Percentiles rank a stretch among this genome's conserved stretches.
Conservation (phyloP, 2,797 vertebrate genomes). For the Coregonus suidteri region DNA sequence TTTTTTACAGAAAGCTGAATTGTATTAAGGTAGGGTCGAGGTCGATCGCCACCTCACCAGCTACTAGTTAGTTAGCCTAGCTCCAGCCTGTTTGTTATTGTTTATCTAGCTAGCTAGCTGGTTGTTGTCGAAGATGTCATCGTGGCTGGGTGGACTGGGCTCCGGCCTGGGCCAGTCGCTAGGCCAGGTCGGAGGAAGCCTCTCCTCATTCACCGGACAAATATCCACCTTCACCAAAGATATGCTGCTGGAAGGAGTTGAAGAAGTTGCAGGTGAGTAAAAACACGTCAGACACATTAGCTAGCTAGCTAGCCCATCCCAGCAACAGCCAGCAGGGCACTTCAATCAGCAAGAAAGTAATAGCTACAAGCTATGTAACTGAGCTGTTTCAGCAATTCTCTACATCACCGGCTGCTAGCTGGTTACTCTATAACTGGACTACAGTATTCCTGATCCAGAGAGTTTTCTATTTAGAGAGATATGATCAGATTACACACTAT, state of each 20-base stretch:
- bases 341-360: background rate
- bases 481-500: too few relatives aligned
- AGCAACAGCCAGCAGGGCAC: background rate
- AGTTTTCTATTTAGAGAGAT: too few relatives aligned
- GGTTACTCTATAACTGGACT: too few relatives aligned
- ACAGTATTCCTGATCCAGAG: too few relatives aligned
- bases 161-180: constrained; percentile 94
- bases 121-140: constrained; percentile 79
- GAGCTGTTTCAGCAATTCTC: background rate
- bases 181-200: constrained; percentile 91
- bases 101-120: background rate
- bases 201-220: constrained; percentile 91
- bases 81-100: background rate
- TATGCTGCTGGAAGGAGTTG: constrained; percentile 90
- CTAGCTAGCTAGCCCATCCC: background rate
- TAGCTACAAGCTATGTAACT: too few relatives aligned
- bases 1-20: background rate
- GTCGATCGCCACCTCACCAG: too few relatives aligned
- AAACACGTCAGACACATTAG: background rate
- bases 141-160: constrained; percentile 92
- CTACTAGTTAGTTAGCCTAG: too few relatives aligned
- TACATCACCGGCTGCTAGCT: too few relatives aligned
- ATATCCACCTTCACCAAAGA: constrained; percentile 97
- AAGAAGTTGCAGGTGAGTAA: constrained; percentile 84
- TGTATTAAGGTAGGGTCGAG: background rate